Evolutionary conservation across 1,140 invertebrate species (phyloP), one percentile per base, ranked within the genome.

Genomic region (Palaemon carinicauda): DNA sequence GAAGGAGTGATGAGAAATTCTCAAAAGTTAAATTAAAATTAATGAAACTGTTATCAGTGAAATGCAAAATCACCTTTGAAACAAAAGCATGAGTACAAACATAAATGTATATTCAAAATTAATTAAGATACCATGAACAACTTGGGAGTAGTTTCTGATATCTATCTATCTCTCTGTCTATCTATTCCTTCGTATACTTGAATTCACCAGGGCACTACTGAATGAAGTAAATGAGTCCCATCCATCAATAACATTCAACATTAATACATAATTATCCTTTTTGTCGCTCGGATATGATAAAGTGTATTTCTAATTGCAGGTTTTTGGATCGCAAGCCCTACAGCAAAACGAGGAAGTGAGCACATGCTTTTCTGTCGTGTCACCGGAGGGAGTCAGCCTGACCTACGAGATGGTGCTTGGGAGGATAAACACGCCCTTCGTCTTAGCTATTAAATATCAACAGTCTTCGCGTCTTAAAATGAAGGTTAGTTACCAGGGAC

Each of bases 391-490:
- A 19, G 71, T 60, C 15, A 79, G 54, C 33, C 53, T 85, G 7
- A 69, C 75, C 24, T 85, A 85, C 27, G 83, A 85, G 0, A 75
- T 79, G 41, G 83, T 85, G n/a, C 17, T 79, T n/a, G 41, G 21
- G 24, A 69, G 83, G 75, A 69, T 85, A 56, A 85, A 85, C 74
- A 85, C 83, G 0, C 24, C 83, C 74, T 85, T 71, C 75, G 75
- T 85, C 21, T 77, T 85, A 21, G 75, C 74, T 41, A 71, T 85
- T 41, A 65, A 71, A 21, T 69, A 65, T 50, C 74, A 85, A 50
- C 33, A 71, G 17, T 53, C 31, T 15, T 51, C 74, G 17, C 54
- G 75, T 27, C 60, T 52, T 50, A 79, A 78, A 77, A 65, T 85
- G 24, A 85, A 69, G 75, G 83, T 85, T 29, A 85, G 75, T 29